Percentiles rank a stretch among this genome's conserved stretches.
These are phyloP conservation scores for Tokudaia tokunoshimensis DNA, from an alignment of 2,797 vertebrate species.

Conservation along the genomic window DNA sequence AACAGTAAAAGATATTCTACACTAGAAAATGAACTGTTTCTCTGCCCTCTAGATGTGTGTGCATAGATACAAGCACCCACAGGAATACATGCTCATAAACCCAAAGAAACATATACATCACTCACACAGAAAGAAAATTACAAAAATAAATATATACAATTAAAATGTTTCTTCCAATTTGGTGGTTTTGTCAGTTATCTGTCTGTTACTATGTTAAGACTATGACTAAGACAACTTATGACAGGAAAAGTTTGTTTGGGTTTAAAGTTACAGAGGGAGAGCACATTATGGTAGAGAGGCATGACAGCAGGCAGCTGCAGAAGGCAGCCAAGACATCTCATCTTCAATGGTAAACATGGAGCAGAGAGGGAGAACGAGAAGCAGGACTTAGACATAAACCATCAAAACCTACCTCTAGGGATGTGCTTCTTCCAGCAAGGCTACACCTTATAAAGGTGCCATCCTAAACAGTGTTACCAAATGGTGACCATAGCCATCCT, in stretches of 20 bases:
- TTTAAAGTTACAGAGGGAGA: not conserved
- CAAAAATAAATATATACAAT: not conserved
- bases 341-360: not conserved
- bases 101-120: not conserved
- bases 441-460: not conserved
- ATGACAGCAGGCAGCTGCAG: not conserved
- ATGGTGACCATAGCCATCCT: not conserved
- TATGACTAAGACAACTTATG: not conserved
- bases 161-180: not conserved
- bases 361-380: not conserved
- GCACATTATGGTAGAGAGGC: not conserved
- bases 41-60: not conserved
- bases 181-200: not conserved
- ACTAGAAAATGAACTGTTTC: conserved; percentile 77
- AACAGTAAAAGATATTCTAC: conserved; percentile 78
- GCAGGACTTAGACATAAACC: not conserved
- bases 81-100: not conserved
- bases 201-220: not conserved
- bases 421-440: not conserved
- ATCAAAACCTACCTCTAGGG: not conserved
- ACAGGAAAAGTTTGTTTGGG: not conserved
- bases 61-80: not conserved
- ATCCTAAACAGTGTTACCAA: not conserved
- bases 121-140: not conserved
- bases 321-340: not conserved